These are phyloP conservation scores for Hypsibius dujardini DNA, from an alignment of 1,140 invertebrate genomes.

Conservation along the genomic window DNA sequence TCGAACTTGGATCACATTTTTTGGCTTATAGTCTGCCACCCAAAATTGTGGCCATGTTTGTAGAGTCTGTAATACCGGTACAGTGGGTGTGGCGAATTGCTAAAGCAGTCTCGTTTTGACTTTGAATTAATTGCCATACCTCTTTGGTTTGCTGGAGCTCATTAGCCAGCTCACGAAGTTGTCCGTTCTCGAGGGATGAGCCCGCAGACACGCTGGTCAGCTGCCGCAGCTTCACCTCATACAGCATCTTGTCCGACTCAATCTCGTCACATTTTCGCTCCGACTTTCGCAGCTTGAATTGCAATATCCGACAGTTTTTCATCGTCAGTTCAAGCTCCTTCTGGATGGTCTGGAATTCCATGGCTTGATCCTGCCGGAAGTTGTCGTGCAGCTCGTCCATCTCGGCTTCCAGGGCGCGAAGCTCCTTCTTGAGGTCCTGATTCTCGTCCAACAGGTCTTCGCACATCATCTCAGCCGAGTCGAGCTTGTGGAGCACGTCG, in stretches of 20 bases:
- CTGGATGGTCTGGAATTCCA: constrained; percentile 82
- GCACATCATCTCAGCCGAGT: constrained; percentile 65
- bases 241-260: constrained; percentile 54
- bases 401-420: constrained; percentile 77
- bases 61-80: too few relatives aligned
- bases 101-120: too few relatives aligned
- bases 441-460: constrained; percentile 91
- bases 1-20: too few relatives aligned
- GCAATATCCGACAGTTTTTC: constrained; percentile 92
- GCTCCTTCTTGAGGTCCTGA: constrained; percentile 79
- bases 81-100: too few relatives aligned
- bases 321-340: constrained; percentile 83
- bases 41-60: too few relatives aligned
- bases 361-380: constrained; percentile 85
- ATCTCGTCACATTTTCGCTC: constrained; percentile 74
- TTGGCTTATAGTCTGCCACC: too few relatives aligned
- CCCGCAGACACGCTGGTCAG: constrained; percentile 22
- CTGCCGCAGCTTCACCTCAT: constrained; percentile 31
- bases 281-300: constrained; percentile 89
- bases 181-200: not conserved
- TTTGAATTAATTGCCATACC: too few relatives aligned
- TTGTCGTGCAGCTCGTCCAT: constrained; percentile 96
- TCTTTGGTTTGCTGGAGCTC: constrained; percentile 9
- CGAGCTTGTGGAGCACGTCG: constrained; percentile 50
- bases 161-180: not conserved